Base-by-base conservation (phyloP, 2,797 vertebrate species). In the Hypotaenidia okinawae region DNA sequence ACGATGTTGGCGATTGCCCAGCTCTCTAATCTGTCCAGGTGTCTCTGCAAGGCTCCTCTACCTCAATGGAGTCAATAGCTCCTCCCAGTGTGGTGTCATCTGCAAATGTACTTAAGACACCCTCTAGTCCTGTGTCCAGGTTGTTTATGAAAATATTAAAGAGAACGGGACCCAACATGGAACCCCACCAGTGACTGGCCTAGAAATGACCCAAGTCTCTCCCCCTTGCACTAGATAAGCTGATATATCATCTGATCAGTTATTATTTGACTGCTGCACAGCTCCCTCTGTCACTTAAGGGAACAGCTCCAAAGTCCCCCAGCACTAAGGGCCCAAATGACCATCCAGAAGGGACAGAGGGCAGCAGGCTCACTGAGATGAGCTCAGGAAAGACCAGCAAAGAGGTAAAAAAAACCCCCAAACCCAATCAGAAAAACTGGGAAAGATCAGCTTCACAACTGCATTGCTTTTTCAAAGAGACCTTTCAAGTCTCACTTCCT, bases 401-500 rank as follows among this genome's bases (percentile, higher is more conserved):
- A 82, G 64, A 54, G 82, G 27, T 16, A 7, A n/a, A 58, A 70
- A 41, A 37, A 37, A 27, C 21, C 30, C 28, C 52, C 54, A 47
- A 12, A 47, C 47, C 22, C 19, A 23, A 47, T 25, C 51, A 25
- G 47, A 79, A 72, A 33, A 24, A 72, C n/a, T 45, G 37, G 21
- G 33, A 84, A 70, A 58, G 10, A 57, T 49, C 8, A n/a, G 64
- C 51, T 75, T 67, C 15, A 57, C 79, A 87, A 89, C 52, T 47
- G 75, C 72, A 24, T 3, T 37, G 51, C 69, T 73, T 68, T 90
- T 47, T 87, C 24, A 82, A 81, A 83, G 66, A 41, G 69, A 84
- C 70, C 90, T 91, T 93, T 87, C 69, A 95, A 97, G 92, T 94
- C 93, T 88, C 87, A 92, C 95, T 97, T 97, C 97, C 97, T 97